Percentiles rank a stretch among this genome's conserved stretches.
Conservation (phyloP, 2,113 vertebrate genomes). For the Dascyllus trimaculatus region DNA sequence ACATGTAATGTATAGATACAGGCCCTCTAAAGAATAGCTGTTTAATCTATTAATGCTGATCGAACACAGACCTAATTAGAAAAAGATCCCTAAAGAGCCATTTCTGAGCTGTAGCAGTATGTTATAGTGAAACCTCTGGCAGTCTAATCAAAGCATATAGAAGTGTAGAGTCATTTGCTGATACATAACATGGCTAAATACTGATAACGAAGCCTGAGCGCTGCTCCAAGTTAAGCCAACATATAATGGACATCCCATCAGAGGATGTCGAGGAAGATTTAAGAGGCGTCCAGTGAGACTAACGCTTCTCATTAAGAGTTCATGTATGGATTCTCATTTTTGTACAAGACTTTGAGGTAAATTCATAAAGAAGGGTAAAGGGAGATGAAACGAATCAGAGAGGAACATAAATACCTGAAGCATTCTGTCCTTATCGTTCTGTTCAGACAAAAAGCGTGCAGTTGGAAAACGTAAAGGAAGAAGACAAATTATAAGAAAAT, state of each 20-base stretch:
- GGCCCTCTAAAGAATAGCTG: slow-evolving; percentile 6
- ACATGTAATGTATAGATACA: slow-evolving; percentile 23
- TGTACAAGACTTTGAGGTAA: slow-evolving; percentile 20
- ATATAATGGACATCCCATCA: slow-evolving; percentile 45
- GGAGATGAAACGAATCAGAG: slow-evolving; percentile 33
- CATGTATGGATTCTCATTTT: slow-evolving; percentile 12
- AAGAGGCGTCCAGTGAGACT: neutral
- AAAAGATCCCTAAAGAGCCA: slow-evolving; percentile 36
- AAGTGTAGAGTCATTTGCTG: slow-evolving; percentile 34
- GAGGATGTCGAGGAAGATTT: slow-evolving; percentile 19
- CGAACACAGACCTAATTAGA: slow-evolving; percentile 51
- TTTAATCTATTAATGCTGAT: slow-evolving; percentile 39
- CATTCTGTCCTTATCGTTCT: slow-evolving; percentile 93
- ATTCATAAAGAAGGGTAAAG: slow-evolving; percentile 10
- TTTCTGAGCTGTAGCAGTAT: slow-evolving; percentile 30
- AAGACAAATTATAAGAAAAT: slow-evolving; percentile 57
- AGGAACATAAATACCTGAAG: slow-evolving; percentile 87
- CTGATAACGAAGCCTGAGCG: slow-evolving; percentile 53
- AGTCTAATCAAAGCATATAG: slow-evolving; percentile 41
- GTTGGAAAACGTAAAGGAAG: slow-evolving; percentile 71
- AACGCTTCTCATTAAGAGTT: slow-evolving; percentile 7
- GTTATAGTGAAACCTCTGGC: slow-evolving; percentile 32
- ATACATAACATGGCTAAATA: slow-evolving; percentile 41
- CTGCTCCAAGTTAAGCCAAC: slow-evolving; percentile 41
- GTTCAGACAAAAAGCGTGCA: slow-evolving; percentile 81